phyloP scores from a whole-genome alignment of 2,888 invertebrate species.

The Drosophila sordidula region DNA sequence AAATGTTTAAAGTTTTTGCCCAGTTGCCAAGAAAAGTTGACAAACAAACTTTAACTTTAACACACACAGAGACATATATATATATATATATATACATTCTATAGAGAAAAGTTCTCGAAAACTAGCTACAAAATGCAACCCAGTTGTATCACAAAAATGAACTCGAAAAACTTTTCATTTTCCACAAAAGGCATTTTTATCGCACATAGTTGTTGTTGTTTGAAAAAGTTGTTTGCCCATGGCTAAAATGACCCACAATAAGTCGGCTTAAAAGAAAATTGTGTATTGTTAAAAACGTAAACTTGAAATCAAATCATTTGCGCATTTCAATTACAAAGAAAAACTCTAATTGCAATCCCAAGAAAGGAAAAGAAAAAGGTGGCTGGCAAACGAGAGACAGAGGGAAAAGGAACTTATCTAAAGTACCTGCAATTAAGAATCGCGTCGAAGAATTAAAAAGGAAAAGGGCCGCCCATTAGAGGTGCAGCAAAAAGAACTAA shows the following conservation, averaged over 20 bases:
- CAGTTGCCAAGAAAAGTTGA: slow-evolving; percentile 52
- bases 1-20: slow-evolving; percentile 57
- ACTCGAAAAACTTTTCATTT: slow-evolving; percentile 53
- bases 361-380: slow-evolving; percentile 1
- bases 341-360: slow-evolving; percentile 45
- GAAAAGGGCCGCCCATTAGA: slow-evolving; percentile 12
- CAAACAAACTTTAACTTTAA: slow-evolving; percentile 49
- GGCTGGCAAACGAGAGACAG: neutral
- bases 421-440: slow-evolving; percentile 51
- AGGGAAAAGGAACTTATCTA: slow-evolving; percentile 13
- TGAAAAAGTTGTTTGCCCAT: slow-evolving; percentile 6
- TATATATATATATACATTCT: slow-evolving; percentile 1
- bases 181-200: slow-evolving; percentile 51
- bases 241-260: slow-evolving; percentile 42
- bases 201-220: slow-evolving; percentile 28
- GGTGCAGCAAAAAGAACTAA: slow-evolving; percentile 4
- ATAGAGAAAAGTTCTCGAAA: slow-evolving; percentile 45
- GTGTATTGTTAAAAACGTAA: slow-evolving; percentile 37
- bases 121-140: slow-evolving; percentile 59
- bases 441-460: slow-evolving; percentile 20
- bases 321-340: slow-evolving; percentile 56
- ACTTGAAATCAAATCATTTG: slow-evolving; percentile 57
- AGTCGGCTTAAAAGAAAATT: slow-evolving; percentile 47
- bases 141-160: slow-evolving; percentile 55
- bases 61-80: slow-evolving; percentile 5